Evolutionary conservation across 2,113 vertebrate genomes (phyloP).

Genomic region (Ceratotherium simum): DNA sequence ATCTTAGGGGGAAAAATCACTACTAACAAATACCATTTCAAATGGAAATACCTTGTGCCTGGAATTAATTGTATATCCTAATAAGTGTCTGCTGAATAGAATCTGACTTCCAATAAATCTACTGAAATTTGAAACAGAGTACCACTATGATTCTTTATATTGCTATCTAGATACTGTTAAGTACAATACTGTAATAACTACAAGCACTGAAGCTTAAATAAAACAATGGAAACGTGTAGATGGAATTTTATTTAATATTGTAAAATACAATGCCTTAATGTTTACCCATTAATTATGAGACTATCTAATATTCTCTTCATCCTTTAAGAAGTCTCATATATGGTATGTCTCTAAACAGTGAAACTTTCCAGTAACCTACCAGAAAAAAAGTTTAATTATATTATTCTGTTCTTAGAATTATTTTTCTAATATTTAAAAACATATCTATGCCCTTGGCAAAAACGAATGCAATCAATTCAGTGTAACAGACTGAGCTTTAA

Average conservation of each 20-base stretch:
- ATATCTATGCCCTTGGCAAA: slow-evolving; percentile 71
- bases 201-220: slow-evolving; percentile 70
- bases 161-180: slow-evolving; percentile 82
- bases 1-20: slow-evolving; percentile 68
- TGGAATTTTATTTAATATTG: slow-evolving; percentile 75
- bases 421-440: slow-evolving; percentile 73
- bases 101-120: slow-evolving; percentile 77
- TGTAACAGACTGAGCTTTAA: slow-evolving; percentile 80
- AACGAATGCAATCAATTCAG: slow-evolving; percentile 79
- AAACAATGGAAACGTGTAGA: slow-evolving; percentile 75
- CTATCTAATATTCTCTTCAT: slow-evolving; percentile 66
- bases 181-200: slow-evolving; percentile 53
- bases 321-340: slow-evolving; percentile 69
- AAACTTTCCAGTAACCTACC: slow-evolving; percentile 71
- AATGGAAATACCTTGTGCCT: slow-evolving; percentile 65
- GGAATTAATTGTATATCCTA: slow-evolving; percentile 69
- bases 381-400: slow-evolving; percentile 70
- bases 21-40: slow-evolving; percentile 84
- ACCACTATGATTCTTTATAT: slow-evolving; percentile 80
- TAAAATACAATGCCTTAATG: slow-evolving; percentile 72
- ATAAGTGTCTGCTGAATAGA: slow-evolving; percentile 68
- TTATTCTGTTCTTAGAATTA: slow-evolving; percentile 73
- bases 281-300: slow-evolving; percentile 69
- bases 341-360: slow-evolving; percentile 55
- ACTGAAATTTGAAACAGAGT: slow-evolving; percentile 81